phyloP scores from a whole-genome alignment of 2,888 invertebrate species.

The Sclerodermus sp. region DNA sequence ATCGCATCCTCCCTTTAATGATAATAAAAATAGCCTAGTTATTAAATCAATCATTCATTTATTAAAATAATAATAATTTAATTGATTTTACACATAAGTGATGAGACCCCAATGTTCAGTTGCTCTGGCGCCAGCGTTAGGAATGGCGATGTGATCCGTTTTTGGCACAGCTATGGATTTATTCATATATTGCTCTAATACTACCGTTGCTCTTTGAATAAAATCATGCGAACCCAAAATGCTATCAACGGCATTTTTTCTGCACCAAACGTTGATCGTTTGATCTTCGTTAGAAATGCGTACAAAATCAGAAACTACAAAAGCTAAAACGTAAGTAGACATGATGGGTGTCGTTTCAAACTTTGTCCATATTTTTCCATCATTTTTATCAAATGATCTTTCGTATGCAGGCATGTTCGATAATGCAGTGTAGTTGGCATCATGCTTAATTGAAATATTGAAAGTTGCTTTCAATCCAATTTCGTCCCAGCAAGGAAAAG shows the following conservation, averaged over 20 bases:
- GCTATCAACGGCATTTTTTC: not conserved
- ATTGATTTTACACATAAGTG: conserved; percentile 1
- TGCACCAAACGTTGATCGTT: conserved; percentile 4
- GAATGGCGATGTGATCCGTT: conserved; percentile 2
- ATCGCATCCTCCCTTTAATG: not conserved
- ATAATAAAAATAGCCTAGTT: not conserved
- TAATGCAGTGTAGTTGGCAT: conserved; percentile 51
- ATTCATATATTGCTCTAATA: not conserved
- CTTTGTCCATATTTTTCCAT: not conserved
- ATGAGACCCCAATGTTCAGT: conserved; percentile 9
- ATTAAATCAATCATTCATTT: not conserved
- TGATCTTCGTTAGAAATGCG: not conserved
- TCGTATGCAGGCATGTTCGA: conserved; percentile 38
- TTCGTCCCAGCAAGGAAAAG: conserved; percentile 76
- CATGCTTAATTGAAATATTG: conserved; percentile 65
- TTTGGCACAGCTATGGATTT: not conserved
- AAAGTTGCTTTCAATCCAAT: conserved; percentile 70
- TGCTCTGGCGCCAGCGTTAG: not conserved
- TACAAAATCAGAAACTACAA: not conserved
- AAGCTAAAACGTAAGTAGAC: conserved; percentile 4
- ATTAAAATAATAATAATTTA: not conserved
- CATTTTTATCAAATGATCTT: not conserved
- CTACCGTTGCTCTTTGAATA: not conserved
- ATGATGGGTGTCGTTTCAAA: conserved; percentile 1
- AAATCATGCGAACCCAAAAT: not conserved